phyloP scores from a whole-genome alignment of 2,113 vertebrate genomes.

The Acinonyx jubatus region DNA sequence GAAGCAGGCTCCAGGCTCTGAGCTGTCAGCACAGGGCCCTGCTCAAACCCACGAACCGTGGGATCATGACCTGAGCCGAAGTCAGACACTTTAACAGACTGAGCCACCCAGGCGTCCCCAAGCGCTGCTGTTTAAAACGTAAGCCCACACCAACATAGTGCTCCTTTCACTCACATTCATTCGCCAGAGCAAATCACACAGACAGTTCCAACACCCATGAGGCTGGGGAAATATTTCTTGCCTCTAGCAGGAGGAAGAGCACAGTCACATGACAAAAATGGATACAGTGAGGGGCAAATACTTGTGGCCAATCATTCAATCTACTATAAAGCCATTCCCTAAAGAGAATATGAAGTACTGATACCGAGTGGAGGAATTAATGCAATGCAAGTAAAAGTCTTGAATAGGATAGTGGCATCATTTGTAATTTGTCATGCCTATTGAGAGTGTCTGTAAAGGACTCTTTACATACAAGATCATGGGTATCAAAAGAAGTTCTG shows the following conservation, averaged over 20 bases:
- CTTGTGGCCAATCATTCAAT: background rate
- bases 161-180: background rate
- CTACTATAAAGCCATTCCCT: background rate
- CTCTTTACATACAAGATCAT: background rate
- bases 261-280: background rate
- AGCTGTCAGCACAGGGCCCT: no score
- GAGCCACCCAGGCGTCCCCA: no score
- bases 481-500: background rate
- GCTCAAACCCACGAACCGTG: no score
- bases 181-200: background rate
- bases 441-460: background rate
- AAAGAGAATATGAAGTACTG: background rate
- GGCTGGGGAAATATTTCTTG: background rate
- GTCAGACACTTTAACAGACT: no score
- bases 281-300: background rate
- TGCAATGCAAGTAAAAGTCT: background rate
- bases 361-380: background rate
- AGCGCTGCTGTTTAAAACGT: background rate
- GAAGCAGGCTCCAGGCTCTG: no score
- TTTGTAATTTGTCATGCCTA: background rate
- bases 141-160: background rate
- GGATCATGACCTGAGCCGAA: no score
- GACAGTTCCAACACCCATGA: rapidly evolving
- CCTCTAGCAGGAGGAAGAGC: background rate
- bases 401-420: background rate